These are phyloP conservation scores for Tympanuchus pallidicinctus DNA, from an alignment of 2,113 vertebrate species.

Conservation along the genomic window DNA sequence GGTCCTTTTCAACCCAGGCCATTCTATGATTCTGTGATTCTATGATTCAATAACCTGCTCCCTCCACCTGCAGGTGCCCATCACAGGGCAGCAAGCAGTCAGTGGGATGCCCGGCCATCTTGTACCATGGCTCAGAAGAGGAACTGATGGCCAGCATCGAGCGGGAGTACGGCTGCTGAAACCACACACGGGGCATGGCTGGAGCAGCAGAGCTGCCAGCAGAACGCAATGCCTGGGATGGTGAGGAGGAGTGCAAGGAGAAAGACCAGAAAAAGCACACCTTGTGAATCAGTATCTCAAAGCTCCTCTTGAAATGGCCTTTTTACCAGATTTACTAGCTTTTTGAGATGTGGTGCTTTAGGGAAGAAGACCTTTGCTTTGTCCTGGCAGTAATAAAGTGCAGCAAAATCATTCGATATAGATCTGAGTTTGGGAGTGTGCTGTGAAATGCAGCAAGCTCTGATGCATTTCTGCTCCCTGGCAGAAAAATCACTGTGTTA, in stretches of 20 bases:
- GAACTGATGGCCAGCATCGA: slow-evolving; percentile 85
- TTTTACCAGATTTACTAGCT: background rate
- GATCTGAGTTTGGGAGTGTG: background rate
- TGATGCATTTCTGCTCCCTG: background rate
- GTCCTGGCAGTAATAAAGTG: background rate
- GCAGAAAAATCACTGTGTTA: background rate
- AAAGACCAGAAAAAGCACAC: background rate
- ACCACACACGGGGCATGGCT: background rate
- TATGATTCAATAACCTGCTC: background rate
- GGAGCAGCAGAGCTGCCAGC: background rate
- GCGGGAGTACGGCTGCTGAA: slow-evolving; percentile 75
- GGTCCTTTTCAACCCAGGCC: no score
- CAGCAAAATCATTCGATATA: background rate
- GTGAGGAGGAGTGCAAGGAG: rapidly evolving
- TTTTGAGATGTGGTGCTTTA: background rate
- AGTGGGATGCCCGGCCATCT: background rate
- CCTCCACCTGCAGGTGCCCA: slow-evolving; percentile 49
- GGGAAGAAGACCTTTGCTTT: background rate
- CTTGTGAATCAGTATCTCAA: background rate
- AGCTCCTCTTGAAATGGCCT: background rate
- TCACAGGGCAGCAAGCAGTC: background rate
- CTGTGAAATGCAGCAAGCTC: background rate
- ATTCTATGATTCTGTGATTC: no score
- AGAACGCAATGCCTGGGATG: background rate
- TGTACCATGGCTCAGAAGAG: slow-evolving; percentile 77